Evolutionary conservation across 2,888 invertebrate genomes (phyloP), one percentile per base, ranked within the genome.

Genomic region (Autographa gamma): DNA sequence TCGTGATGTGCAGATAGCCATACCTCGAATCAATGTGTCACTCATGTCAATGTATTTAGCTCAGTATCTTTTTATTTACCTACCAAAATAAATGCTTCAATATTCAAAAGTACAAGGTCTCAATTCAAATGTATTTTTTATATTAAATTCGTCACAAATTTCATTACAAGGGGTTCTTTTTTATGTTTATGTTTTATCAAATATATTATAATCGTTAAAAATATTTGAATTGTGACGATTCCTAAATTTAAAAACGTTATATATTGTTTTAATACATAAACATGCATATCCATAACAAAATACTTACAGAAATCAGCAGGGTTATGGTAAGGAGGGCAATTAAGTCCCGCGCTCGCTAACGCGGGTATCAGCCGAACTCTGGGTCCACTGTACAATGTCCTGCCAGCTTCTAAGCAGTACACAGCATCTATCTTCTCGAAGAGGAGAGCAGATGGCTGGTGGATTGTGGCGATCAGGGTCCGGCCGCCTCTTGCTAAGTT

Each of bases 361-460:
- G 98, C 98, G 0, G 98, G 97, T 56, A 99, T 93, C 41, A 99
- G 93, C 48, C 97, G 96, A 25, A 93, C 92, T 0, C 98, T 96
- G 0, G 97, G 96, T 7, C 99, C 99, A 84, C 97, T 97, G 91
- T 98, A 99, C 80, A 99, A 97, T 82, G 98, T 98, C 71, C 97
- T 96, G 3, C 99, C 99, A 58, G 96, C 97, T 0, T 98, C 97
- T 18, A 99, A 95, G 66, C 98, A 97, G 91, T 98, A 99, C 7
- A 99, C 96, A 82, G 98, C 97, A 90, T 99, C 98, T 85, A 99
- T 98, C 97, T 98, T 98, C 93, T 99, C 98, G 88, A 99, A 98
- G 63, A 99, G 96, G 79, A 98, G 96, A 0, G 99, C 99, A 77
- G 98, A 98, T 0, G 99, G 99, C 90, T 99, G 99, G 91, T 99